Conservation (phyloP, 2,797 vertebrate genomes). For the Phylloscopus collybita region DNA sequence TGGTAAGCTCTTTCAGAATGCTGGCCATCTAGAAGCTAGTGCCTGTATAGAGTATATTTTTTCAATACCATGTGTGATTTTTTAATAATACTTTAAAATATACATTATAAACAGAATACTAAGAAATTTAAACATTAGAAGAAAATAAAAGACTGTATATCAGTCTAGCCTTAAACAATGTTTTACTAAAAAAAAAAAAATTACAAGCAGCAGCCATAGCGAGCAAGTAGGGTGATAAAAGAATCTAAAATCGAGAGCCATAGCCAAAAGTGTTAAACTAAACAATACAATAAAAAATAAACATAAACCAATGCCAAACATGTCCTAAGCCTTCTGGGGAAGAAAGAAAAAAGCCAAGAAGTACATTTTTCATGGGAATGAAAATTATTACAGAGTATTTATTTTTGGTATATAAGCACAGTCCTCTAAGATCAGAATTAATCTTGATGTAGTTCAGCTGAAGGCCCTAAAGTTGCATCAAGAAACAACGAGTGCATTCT, state of each 20-base stretch:
- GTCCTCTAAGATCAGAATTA: not conserved
- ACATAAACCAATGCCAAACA: not conserved
- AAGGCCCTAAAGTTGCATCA: not conserved
- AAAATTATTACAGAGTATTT: not conserved
- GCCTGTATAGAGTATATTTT: not conserved
- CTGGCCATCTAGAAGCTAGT: not conserved
- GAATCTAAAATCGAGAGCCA: not conserved
- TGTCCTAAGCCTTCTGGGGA: not conserved
- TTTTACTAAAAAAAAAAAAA: not conserved
- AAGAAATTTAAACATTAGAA: not conserved
- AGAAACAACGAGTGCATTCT: not conserved
- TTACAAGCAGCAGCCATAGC: not conserved
- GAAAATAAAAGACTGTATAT: fast-evolving
- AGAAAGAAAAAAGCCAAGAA: not conserved
- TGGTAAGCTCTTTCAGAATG: not conserved
- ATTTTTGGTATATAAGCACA: not conserved
- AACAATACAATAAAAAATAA: not conserved
- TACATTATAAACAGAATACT: not conserved
- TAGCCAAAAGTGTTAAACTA: not conserved
- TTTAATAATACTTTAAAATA: not conserved
- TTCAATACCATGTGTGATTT: not conserved
- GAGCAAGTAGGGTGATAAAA: not conserved
- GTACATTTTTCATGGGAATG: not conserved
- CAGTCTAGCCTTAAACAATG: not conserved
- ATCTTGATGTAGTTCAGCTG: not conserved